Conservation (phyloP, 1,140 invertebrate species). For the Drosophila lacertosa region DNA sequence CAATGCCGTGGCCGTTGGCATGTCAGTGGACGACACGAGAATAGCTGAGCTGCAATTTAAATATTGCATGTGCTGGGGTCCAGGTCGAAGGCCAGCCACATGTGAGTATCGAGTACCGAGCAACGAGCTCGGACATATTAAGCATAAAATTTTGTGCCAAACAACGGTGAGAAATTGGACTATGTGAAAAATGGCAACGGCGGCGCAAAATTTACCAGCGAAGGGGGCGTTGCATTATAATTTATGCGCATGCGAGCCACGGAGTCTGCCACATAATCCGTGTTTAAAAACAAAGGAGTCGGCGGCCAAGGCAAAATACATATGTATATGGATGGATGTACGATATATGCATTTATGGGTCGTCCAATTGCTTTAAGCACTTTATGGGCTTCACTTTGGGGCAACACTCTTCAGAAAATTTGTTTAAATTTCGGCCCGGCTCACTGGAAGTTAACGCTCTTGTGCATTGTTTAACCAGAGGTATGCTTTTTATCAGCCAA, state of each 20-base stretch:
- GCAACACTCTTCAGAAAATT: slow-evolving; percentile 23
- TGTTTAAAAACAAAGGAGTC: slow-evolving; percentile 70
- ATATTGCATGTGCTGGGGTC: slow-evolving; percentile 67
- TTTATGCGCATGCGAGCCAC: slow-evolving; percentile 78
- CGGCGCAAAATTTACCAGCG: slow-evolving; percentile 18
- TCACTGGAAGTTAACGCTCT: slow-evolving; percentile 56
- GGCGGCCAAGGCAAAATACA: slow-evolving; percentile 37
- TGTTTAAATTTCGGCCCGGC: slow-evolving; percentile 41
- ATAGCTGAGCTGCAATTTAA: slow-evolving; percentile 63
- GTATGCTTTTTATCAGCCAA: slow-evolving; percentile 78
- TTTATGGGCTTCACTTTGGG: slow-evolving; percentile 38
- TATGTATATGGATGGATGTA: slow-evolving; percentile 50
- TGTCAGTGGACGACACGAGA: slow-evolving; percentile 55
- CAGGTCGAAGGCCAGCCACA: slow-evolving; percentile 27
- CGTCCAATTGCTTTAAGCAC: slow-evolving; percentile 60
- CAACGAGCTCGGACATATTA: slow-evolving; percentile 59
- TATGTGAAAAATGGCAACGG: slow-evolving; percentile 54
- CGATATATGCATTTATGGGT: neutral
- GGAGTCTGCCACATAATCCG: slow-evolving; percentile 80
- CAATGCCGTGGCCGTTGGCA: slow-evolving; percentile 73
- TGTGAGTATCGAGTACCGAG: slow-evolving; percentile 57
- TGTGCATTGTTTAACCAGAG: slow-evolving; percentile 69
- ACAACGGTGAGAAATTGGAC: slow-evolving; percentile 73
- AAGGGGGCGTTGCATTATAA: slow-evolving; percentile 68
- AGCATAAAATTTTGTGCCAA: slow-evolving; percentile 76